Percentiles rank a stretch among this genome's conserved stretches.
Evolutionary conservation across 2,888 invertebrate species (phyloP).

Genomic region (Drymonia ruficornis): DNA sequence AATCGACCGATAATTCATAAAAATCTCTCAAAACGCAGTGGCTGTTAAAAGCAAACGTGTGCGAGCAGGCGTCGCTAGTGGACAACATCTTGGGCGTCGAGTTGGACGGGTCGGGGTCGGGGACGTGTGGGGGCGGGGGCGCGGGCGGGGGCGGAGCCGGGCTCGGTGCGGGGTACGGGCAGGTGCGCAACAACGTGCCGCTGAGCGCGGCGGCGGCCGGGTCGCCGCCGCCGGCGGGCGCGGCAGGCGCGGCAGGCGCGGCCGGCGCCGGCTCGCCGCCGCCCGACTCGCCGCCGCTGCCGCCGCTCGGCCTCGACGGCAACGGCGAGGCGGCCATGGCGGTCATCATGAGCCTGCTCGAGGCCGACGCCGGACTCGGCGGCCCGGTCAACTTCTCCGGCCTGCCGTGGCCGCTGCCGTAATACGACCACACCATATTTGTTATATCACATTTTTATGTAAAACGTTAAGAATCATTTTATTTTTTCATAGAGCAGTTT

Average conservation of each 20-base stretch:
- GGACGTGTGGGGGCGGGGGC: constrained; percentile 8
- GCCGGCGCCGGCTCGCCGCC: constrained; percentile 41
- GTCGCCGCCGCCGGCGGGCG: constrained; percentile 38
- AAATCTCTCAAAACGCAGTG: constrained; percentile 25
- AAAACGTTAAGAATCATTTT: neutral
- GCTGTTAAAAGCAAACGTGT: constrained; percentile 32
- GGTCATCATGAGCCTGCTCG: constrained; percentile 95
- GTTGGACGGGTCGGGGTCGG: constrained; percentile 27
- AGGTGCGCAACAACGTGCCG: constrained; percentile 68
- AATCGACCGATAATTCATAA: constrained; percentile 5
- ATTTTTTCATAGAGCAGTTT: too few species aligned
- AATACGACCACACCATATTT: constrained; percentile 25
- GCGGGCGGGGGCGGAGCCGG: too few species aligned
- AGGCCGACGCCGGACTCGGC: constrained; percentile 95
- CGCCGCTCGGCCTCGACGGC: constrained; percentile 84
- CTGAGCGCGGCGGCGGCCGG: constrained; percentile 54
- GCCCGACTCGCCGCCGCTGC: constrained; percentile 54
- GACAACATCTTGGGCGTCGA: constrained; percentile 55
- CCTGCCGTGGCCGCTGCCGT: constrained; percentile 93
- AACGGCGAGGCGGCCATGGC: constrained; percentile 97
- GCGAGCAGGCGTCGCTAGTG: constrained; percentile 50
- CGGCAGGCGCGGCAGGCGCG: constrained; percentile 48
- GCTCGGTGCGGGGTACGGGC: constrained; percentile 34
- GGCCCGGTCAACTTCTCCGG: constrained; percentile 95
- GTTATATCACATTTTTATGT: neutral